Base-by-base conservation (phyloP, 2,797 vertebrate genomes). In the Diplodus puntazzo region DNA sequence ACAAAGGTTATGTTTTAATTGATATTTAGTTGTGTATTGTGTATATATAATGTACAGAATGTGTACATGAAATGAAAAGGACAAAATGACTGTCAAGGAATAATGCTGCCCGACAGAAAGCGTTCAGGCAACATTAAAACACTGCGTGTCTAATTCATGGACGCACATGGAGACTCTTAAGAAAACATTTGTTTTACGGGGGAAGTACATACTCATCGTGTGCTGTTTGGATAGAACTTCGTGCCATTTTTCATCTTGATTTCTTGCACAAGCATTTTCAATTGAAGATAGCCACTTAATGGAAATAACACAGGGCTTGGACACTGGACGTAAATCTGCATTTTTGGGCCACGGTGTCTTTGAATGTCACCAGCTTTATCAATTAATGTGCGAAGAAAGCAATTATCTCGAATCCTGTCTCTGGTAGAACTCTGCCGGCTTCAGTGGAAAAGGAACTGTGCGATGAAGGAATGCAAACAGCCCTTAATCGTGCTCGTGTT, bases 381-480 rank as follows among this genome's bases (percentile, higher is more conserved):
- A 82, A 60, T 70, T 59, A 84, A 66, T 72, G 70, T 61, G 52
- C 65, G 42, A 18, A 70, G 77, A 79, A 84, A 82, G 79, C 62
- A 83, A 84, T 90, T 65, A 77, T 62, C 63, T 53, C 14, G 48
- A 79, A 74, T 73, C 59, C 16, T 39, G 46, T 43, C 54, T 79
- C 39, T 49, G 4, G 20, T 52, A 13, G 25, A 77, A 49, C 25
- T 70, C 21, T 18, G 2, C 57, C 30, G 30, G 60, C 23, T 79
- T 81, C 18, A 78, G 34, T 60, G 73, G n/a, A 27, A 50, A 63
- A 42, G 43, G 25, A 46, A 46, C 58, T 63, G 17, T 30, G 43
- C 60, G 62, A 21, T 9, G 20, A 60, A 64, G 13, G 45, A 73
- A 62, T 63, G 45, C 34, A 10, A 20, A 64, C 5, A 16, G 21